Evolutionary conservation across 2,113 vertebrate genomes (phyloP), one percentile per base, ranked within the genome.

Genomic region (Aegotheles bennettii): DNA sequence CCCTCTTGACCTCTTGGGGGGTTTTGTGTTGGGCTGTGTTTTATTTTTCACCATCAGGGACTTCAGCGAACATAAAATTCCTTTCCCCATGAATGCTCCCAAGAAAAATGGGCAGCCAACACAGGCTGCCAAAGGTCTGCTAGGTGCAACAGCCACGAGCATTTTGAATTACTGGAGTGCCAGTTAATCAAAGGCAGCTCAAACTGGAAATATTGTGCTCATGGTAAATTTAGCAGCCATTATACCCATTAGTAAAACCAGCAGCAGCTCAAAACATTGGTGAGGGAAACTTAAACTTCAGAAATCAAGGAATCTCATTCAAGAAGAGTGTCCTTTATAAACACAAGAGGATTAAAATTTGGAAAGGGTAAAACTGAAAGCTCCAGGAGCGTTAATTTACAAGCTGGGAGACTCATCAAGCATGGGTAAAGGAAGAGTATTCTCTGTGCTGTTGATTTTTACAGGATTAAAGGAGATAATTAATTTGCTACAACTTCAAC

Each of bases 41-140:
- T 92, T 60, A 64, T 81, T 84, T 87, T 91, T 95, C 61, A 21
- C 54, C 93, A 74, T 93, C 64, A 53, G 85, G 94, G 86, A 43
- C 53, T 95, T 92, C 53, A 35, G 89, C 0, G 42, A 48, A 92
- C 83, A 64, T 56, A 48, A 89, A 95, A 96, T 96, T 96, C 92
- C 90, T 92, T 96, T 93, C 79, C 82, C 89, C 56, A 12, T 64
- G 75, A 95, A 81, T 3, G 67, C 45, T 96, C 85, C 63, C 84
- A 51, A 94, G 94, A 89, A 94, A 94, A 95, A 94, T 94, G 96
- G 89, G 93, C 94, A 92, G 96, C 73, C 89, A 94, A n/a, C 26
- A 16, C 0, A 6, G 90, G 85, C 67, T 94, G 90, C 85, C 90
- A 88, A 77, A 93, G 95, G 89, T 67, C 82, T 88, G 90, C 15